phyloP scores from a whole-genome alignment of 1,140 invertebrate genomes.

The Saccostrea glomerata region DNA sequence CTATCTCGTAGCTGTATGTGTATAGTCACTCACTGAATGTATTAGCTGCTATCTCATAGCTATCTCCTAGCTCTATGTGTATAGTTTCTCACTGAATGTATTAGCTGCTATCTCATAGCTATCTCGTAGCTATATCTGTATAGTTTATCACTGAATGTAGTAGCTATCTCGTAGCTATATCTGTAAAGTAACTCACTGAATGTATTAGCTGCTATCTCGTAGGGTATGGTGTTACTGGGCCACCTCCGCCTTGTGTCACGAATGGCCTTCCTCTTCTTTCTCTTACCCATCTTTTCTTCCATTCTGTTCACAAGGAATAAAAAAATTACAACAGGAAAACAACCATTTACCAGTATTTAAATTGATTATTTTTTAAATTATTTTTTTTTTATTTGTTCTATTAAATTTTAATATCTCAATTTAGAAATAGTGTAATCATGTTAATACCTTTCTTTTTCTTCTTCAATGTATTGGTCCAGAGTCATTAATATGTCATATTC shows the following conservation, averaged over 20 bases:
- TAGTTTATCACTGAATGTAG: conserved; percentile 46
- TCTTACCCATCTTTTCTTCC: background rate
- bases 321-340: background rate
- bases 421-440: too few species aligned
- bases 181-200: conserved; percentile 41
- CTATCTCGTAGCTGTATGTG: too few species aligned
- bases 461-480: conserved; percentile 35
- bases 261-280: background rate
- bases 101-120: too few species aligned
- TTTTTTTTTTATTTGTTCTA: too few species aligned
- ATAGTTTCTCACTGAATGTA: too few species aligned
- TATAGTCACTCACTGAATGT: conserved; percentile 49
- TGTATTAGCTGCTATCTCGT: conserved; percentile 45
- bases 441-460: conserved; percentile 24
- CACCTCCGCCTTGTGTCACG: conserved; percentile 36
- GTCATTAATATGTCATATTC: conserved; percentile 52
- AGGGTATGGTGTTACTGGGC: conserved; percentile 46
- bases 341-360: too few species aligned
- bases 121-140: too few species aligned
- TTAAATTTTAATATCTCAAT: too few species aligned
- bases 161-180: conserved; percentile 40
- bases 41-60: conserved; percentile 43
- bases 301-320: background rate
- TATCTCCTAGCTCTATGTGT: too few species aligned
- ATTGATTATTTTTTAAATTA: too few species aligned